phyloP scores from a whole-genome alignment of 2,888 invertebrate species.

The Drosophila anomelani region DNA sequence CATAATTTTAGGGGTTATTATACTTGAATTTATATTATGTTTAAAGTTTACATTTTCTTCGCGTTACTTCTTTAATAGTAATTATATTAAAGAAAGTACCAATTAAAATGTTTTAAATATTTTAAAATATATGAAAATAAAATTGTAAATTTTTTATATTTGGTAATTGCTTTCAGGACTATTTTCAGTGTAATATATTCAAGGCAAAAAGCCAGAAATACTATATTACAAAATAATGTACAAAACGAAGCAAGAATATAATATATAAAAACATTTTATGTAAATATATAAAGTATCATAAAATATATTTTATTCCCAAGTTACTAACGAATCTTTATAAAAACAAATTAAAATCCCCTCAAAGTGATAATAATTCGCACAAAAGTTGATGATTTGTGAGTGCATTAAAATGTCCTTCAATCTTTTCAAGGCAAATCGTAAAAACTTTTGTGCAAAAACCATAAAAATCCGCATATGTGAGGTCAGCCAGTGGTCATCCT shows the following conservation, averaged over 20 bases:
- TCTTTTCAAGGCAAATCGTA: not conserved
- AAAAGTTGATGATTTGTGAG: not conserved
- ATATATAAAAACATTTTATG: not conserved
- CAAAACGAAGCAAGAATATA: not conserved
- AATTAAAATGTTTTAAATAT: too few relatives aligned
- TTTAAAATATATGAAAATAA: not conserved
- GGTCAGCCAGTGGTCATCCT: conserved; percentile 19
- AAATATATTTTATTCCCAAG: not conserved
- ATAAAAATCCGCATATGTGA: not conserved
- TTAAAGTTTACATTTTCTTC: not conserved
- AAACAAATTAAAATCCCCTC: not conserved
- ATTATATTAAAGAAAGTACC: not conserved
- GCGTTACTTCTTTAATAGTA: not conserved
- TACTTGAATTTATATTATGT: too few relatives aligned
- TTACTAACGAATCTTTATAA: not conserved
- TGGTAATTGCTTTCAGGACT: too few relatives aligned
- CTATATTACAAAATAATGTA: not conserved
- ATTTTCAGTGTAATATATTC: not conserved
- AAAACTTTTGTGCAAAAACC: conserved; percentile 10
- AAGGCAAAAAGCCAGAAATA: not conserved
- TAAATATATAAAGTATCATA: not conserved
- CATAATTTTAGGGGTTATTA: not conserved
- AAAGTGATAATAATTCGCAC: not conserved
- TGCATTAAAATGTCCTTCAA: not conserved
- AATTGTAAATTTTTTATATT: not conserved